A percentile compares a stretch with the other conserved stretches of the same genome.
Evolutionary conservation across 1,140 invertebrate species (phyloP).

Genomic region (Drosophila bocqueti): DNA sequence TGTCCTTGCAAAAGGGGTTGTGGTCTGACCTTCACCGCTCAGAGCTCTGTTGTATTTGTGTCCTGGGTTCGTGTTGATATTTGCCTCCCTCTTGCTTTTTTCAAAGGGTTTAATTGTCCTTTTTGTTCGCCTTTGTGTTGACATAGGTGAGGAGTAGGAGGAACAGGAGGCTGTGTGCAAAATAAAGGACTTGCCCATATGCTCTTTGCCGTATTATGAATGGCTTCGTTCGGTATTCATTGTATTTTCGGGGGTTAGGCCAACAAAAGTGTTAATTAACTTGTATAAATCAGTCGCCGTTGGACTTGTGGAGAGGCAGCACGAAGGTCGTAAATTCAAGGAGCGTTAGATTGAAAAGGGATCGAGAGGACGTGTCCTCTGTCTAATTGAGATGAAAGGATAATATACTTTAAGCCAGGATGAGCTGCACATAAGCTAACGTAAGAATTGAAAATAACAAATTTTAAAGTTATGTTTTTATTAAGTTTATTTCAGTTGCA

Average conservation of each 20-base stretch:
- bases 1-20: conserved; percentile 12
- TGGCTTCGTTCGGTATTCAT: conserved; percentile 34
- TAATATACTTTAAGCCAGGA: neutral
- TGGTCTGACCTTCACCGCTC: conserved; percentile 57
- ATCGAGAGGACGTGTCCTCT: neutral
- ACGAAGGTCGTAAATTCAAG: conserved; percentile 33
- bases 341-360: conserved; percentile 31
- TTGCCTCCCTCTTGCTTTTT: conserved; percentile 57
- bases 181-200: conserved; percentile 22
- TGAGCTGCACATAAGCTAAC: neutral
- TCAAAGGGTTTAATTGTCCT: conserved; percentile 80
- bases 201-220: conserved; percentile 31
- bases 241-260: conserved; percentile 48
- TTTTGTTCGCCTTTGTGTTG: conserved; percentile 72
- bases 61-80: conserved; percentile 56
- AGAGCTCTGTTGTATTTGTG: conserved; percentile 28
- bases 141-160: conserved; percentile 55
- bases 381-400: conserved; percentile 21
- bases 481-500: neutral
- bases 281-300: conserved; percentile 74
- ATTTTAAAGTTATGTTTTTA: neutral
- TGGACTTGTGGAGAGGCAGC: conserved; percentile 39
- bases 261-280: conserved; percentile 78
- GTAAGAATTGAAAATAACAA: neutral
- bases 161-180: conserved; percentile 16